Base-by-base conservation (phyloP, 1,140 invertebrate species). In the Drosophila parabipectinata region DNA sequence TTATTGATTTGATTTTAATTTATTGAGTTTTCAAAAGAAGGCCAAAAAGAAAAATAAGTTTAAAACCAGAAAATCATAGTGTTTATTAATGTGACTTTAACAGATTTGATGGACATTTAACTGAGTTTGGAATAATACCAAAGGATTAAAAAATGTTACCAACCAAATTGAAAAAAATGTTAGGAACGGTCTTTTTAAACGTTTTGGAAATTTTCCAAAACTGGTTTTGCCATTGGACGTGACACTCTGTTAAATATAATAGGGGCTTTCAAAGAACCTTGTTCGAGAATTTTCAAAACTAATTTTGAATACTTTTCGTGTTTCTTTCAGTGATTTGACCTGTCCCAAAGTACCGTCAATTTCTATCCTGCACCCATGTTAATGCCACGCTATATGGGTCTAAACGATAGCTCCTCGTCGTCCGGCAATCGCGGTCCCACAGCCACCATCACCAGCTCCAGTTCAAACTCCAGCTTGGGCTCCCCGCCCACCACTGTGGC, bases 401-500 rank as follows among this genome's bases (percentile, higher is more conserved):
- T 57, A 68, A 68, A 68, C 50, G 77, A 79, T 26, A 75, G 59
- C 59, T 63, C 68, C 18, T 12, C 63, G 44, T 50, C 67, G 51
- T 69, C 64, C 15, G 67, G 63, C 28, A 77, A 39, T 14, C 57
- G 85, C 1, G 72, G 28, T 41, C 12, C 52, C 7, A 26, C 55
- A 9, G 34, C 60, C 39, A 39, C 18, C 15, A 24, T 26, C 15
- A 14, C 12, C 32, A 75, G 50, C 55, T 54, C 61, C 12, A 58
- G 28, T 30, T 48, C 68, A 24, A 24, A 9, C 15, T 39, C 14
- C 50, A 67, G 10, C 28, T 55, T 53, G 24, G 47, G 10, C 44
- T 74, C 59, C 8, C 51, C 58, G 53, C 55, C 58, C 15, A 87
- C 59, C 32, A 87, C 83, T 4, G 83, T 87, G 72, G 83, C 83